Percentiles rank a stretch among this genome's conserved stretches.
phyloP scores from a whole-genome alignment of 2,888 invertebrate species.

The Temnothorax unifasciatus region DNA sequence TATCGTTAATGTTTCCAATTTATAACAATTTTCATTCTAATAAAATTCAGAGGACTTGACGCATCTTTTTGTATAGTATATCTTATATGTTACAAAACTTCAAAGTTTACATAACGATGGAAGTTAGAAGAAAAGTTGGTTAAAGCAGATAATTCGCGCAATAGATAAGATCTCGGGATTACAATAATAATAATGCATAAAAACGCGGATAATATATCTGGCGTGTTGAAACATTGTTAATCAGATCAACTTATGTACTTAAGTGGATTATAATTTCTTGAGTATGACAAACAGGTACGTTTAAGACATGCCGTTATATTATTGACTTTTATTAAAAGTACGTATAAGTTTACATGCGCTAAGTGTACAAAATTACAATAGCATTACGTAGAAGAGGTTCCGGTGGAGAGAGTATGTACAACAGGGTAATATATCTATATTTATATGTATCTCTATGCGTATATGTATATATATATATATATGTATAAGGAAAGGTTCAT shows the following conservation, averaged over 20 bases:
- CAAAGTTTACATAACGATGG: not conserved
- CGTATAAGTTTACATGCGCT: slow-evolving; percentile 81
- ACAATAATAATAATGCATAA: slow-evolving; percentile 29
- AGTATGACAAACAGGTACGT: slow-evolving; percentile 53
- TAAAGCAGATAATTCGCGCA: slow-evolving; percentile 9
- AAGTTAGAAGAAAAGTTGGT: slow-evolving; percentile 8
- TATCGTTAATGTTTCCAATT: not conserved
- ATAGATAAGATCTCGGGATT: not conserved
- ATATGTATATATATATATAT: slow-evolving; percentile 61
- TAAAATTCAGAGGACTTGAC: not conserved
- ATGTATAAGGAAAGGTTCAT: slow-evolving; percentile 66
- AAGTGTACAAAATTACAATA: slow-evolving; percentile 84
- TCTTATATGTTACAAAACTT: slow-evolving; percentile 28
- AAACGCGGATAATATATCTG: slow-evolving; percentile 11
- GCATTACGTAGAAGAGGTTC: slow-evolving; percentile 82
- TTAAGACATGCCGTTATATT: slow-evolving; percentile 68
- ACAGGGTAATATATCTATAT: slow-evolving; percentile 78
- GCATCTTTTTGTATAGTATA: not conserved
- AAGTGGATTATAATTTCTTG: slow-evolving; percentile 40
- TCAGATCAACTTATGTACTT: slow-evolving; percentile 2
- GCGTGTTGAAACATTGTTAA: slow-evolving; percentile 18
- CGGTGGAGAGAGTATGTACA: slow-evolving; percentile 83
- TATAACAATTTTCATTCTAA: not conserved
- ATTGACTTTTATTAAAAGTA: slow-evolving; percentile 81
- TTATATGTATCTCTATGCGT: slow-evolving; percentile 73